Evolutionary conservation across 1,140 invertebrate species (phyloP).

Genomic region (Drosophila nebulosa): DNA sequence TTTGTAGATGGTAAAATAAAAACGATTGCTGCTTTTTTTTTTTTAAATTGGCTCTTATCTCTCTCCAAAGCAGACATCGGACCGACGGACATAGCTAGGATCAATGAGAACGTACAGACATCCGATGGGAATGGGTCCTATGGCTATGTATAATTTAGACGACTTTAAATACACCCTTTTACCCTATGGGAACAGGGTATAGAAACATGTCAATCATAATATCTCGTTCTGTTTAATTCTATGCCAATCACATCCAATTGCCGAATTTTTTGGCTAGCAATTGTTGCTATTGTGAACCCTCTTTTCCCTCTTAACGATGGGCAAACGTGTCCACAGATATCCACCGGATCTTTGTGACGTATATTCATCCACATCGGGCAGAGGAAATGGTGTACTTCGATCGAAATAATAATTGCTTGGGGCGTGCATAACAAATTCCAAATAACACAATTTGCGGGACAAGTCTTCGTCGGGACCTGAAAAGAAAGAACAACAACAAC

Average conservation of each 20-base stretch:
- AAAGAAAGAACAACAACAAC: not conserved
- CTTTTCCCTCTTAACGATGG: constrained; percentile 54
- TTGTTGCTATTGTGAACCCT: constrained; percentile 5
- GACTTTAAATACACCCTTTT: not conserved
- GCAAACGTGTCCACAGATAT: constrained; percentile 85
- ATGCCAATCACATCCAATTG: not conserved
- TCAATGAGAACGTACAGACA: not conserved
- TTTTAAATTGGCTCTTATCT: not conserved
- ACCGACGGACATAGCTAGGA: not conserved
- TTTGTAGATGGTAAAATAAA: not conserved
- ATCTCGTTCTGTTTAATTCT: not conserved
- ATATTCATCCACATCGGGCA: constrained; percentile 82
- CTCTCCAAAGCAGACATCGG: not conserved
- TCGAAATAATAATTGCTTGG: constrained; percentile 94
- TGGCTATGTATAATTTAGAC: not conserved
- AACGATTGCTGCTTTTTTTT: no score
- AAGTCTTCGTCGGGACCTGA: constrained; percentile 94
- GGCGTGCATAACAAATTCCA: constrained; percentile 96
- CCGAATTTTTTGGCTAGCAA: not conserved
- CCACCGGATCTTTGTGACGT: constrained; percentile 81
- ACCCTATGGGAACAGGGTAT: not conserved
- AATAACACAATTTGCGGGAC: constrained; percentile 91
- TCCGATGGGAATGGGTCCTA: not conserved
- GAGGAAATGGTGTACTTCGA: constrained; percentile 89
- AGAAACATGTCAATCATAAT: not conserved